Base-by-base conservation (phyloP, 2,113 vertebrate genomes). In the Butorides virescens region DNA sequence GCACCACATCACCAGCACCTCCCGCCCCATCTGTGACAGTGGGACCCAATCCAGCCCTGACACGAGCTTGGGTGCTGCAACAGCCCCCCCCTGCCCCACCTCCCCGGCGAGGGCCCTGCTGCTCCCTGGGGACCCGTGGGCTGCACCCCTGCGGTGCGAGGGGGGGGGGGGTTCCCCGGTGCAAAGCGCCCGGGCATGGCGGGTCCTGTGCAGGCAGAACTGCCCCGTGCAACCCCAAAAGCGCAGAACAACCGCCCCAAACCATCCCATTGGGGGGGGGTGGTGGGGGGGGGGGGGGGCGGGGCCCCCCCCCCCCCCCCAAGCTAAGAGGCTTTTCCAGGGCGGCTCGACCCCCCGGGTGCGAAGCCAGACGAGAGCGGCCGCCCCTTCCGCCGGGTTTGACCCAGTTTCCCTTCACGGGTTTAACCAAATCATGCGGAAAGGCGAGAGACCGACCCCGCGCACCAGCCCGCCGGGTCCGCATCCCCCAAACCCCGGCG, bases 221-320 rank as follows among this genome's bases (percentile, higher is more conserved):
- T 52, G 26, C 50, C 61, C 18, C 46, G 18, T 46, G 46, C 39
- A 13, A 42, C 39, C 39, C 39, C 39, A 42, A 42, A 42, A 42
- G 39, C 39, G 11, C 39, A 42, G 39, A 59, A 23, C 11, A 23
- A 7, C 8, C 67, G 16, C 36, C 27, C 20, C 9, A 2, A 23
- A 11, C 17, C 19, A 6, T 2, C 30, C 34, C 14, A n/a, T 29
- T 25, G 34, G 1, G 1, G 3, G 5, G 25, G 50, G 8, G 21
- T 26, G 30, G 39, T 1, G 2, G 21, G 21, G 30, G 26, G 39
- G 1, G 2, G 15, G 19, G n/a, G 2, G 6, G 11, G 50, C 4
- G 8, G 44, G 66, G 34, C 27, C 17, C 34, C 30, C 25, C 21
- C 10, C 13, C 14, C 18, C 18, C n/a, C n/a, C n/a, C n/a, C n/a